Evolutionary conservation across 2,888 invertebrate species (phyloP), one percentile per base, ranked within the genome.

Genomic region (Ochropleura leucogaster): DNA sequence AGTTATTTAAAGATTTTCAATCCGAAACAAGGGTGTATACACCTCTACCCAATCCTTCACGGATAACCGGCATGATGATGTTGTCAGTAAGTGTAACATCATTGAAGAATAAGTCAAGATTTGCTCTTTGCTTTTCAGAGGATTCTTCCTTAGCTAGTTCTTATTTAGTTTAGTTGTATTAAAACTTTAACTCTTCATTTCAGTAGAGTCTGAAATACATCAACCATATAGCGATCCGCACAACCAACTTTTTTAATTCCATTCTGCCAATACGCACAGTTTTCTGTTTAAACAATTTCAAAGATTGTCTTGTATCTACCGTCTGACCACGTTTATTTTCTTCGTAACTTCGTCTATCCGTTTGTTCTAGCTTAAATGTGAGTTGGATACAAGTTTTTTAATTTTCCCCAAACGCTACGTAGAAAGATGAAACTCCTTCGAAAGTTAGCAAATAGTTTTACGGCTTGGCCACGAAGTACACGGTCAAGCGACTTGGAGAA

Each of bases 351-450:
- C 67, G 51, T 77, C 75, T 77, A 68, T 77, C 46, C 57, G 74
- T 87, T 85, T 85, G 84, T 87, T 75, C 74, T 84, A 84, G 74
- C 85, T 85, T 84, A 79, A 85, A 87, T 83, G 80, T 65, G 70
- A 83, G 80, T 87, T 80, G 75, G 77, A 68, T 72, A 85, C 68
- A 87, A 87, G 87, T 87, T 87, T 87, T 87, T 87, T 87, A 87
- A 87, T 87, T 87, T 87, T 79, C 81, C 77, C 80, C 80, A 80
- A 87, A 87, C 75, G 80, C 4, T 82, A 46, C 66, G 62, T 66
- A 14, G 55, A 71, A 78, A 81, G 77, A 80, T 62, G 73, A 70
- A 86, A 80, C 72, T 86, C 62, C 57, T 66, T 80, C 30, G 62
- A 14, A 72, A 80, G 72, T 81, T 83, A 76, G 77, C 47, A 71